Percentiles rank a stretch among this genome's conserved stretches.
These are phyloP conservation scores for Willisornis vidua DNA, from an alignment of 2,113 vertebrate genomes.

Conservation along the genomic window DNA sequence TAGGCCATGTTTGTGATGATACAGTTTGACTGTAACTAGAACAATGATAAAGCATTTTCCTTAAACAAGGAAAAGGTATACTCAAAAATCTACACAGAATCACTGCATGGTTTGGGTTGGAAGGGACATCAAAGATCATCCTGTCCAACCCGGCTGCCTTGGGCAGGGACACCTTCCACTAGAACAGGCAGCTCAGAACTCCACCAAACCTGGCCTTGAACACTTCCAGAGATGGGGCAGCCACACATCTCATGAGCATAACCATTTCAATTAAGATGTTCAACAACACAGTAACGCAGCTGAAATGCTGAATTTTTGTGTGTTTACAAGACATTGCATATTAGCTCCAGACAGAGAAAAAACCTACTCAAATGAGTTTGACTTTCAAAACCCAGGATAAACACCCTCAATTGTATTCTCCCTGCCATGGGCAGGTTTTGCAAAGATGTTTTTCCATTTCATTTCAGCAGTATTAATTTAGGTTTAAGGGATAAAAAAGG, in stretches of 20 bases:
- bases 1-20: not conserved
- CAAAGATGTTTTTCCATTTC: not conserved
- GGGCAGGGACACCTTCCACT: not conserved
- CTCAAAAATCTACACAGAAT: not conserved
- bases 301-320: not conserved
- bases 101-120: not conserved
- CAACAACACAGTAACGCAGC: not conserved
- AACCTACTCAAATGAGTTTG: not conserved
- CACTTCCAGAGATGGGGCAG: not conserved
- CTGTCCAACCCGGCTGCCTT: not conserved
- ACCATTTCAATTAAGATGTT: not conserved
- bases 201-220: not conserved
- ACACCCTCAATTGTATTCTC: rapidly evolving
- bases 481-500: not conserved
- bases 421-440: not conserved
- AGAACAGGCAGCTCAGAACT: not conserved
- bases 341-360: not conserved
- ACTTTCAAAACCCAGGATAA: not conserved
- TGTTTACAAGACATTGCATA: not conserved
- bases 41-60: not conserved
- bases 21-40: not conserved
- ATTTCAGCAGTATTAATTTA: not conserved
- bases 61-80: not conserved
- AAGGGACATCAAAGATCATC: not conserved
- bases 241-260: not conserved